These are phyloP conservation scores for Drosophila tsacasi DNA, from an alignment of 1,140 invertebrate species.

Conservation along the genomic window DNA sequence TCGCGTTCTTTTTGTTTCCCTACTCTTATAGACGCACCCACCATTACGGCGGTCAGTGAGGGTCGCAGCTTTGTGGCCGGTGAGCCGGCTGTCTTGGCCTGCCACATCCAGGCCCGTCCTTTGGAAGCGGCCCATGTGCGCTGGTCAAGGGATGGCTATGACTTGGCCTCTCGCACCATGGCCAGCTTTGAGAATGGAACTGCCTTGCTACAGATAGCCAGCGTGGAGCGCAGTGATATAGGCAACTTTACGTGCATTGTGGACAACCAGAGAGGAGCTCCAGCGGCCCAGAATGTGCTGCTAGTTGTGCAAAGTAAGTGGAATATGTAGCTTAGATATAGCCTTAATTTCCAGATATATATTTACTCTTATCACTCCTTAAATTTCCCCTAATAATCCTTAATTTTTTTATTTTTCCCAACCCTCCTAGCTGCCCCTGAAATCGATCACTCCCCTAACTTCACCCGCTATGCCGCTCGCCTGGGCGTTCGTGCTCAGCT, in stretches of 20 bases:
- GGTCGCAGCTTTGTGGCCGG: conserved; percentile 91
- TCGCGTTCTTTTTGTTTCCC: background rate
- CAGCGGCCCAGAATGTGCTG: conserved; percentile 87
- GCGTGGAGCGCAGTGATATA: conserved; percentile 92
- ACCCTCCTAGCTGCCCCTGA: conserved; percentile 91
- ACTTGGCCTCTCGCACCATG: conserved; percentile 88
- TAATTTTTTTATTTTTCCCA: too few relatives aligned
- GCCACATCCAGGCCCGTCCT: conserved; percentile 94
- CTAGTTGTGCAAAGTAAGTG: conserved; percentile 93
- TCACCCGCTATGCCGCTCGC: conserved; percentile 94
- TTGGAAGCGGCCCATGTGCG: conserved; percentile 92
- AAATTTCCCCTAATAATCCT: too few relatives aligned
- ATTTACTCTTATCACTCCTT: background rate
- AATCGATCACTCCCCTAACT: conserved; percentile 92
- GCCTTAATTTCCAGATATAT: background rate
- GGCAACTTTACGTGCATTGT: conserved; percentile 95
- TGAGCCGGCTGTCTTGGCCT: conserved; percentile 93
- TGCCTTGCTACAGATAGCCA: conserved; percentile 91
- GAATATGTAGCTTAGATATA: background rate
- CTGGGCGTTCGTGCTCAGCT: conserved; percentile 92
- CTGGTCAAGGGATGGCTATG: conserved; percentile 92
- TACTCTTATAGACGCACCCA: conserved; percentile 84
- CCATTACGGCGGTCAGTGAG: conserved; percentile 91
- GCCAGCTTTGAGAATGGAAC: conserved; percentile 91
- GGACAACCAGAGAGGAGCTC: conserved; percentile 95